Percentiles rank a stretch among this genome's conserved stretches.
Evolutionary conservation across 1,140 invertebrate species (phyloP).

Genomic region (Sipha flava): DNA sequence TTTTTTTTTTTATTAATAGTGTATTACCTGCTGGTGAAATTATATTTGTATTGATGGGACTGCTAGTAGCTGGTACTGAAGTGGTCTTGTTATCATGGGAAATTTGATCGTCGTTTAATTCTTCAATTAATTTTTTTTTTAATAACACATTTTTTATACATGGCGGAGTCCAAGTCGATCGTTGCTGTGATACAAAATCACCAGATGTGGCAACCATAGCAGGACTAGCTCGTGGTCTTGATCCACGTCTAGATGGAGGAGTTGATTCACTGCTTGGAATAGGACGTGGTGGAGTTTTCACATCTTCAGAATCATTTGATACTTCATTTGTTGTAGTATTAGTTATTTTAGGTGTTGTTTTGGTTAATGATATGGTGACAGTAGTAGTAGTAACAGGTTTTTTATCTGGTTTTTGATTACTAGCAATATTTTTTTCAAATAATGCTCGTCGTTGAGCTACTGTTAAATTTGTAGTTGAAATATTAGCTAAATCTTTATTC

Average conservation of each 20-base stretch:
- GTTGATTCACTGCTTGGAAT: background rate
- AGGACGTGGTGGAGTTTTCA: background rate
- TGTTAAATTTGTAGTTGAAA: background rate
- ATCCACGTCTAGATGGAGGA: background rate
- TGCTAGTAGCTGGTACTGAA: background rate
- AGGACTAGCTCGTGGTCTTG: too few relatives aligned
- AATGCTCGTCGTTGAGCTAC: conserved; percentile 1
- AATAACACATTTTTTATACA: background rate
- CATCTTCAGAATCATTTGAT: background rate
- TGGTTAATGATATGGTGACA: background rate
- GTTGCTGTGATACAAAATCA: too few relatives aligned
- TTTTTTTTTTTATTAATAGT: too few relatives aligned
- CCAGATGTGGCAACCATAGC: too few relatives aligned
- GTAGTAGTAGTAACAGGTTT: background rate
- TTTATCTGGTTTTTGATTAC: background rate
- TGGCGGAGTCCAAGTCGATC: background rate
- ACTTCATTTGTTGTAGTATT: background rate
- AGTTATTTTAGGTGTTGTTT: background rate
- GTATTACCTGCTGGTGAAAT: background rate
- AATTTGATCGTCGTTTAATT: background rate
- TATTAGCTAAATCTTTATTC: background rate
- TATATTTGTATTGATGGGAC: background rate
- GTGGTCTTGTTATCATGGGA: too few relatives aligned
- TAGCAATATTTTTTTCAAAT: background rate
- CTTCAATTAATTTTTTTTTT: background rate